phyloP scores from a whole-genome alignment of 2,113 vertebrate species.

The Limanda limanda region DNA sequence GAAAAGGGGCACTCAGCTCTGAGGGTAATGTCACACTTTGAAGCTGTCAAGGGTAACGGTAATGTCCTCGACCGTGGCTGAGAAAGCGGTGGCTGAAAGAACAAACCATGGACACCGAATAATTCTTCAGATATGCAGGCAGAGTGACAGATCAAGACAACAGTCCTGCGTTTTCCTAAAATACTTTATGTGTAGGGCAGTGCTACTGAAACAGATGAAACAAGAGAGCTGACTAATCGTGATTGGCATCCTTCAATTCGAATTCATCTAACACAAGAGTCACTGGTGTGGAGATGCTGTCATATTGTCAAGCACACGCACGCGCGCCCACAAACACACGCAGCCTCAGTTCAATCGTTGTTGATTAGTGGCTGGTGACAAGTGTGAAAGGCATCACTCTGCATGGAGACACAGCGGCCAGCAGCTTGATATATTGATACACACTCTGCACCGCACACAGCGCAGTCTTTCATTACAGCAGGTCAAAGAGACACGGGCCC shows the following conservation, averaged over 20 bases:
- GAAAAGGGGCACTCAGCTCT: slow-evolving; percentile 54
- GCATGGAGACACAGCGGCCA: slow-evolving; percentile 34
- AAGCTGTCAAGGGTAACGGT: slow-evolving; percentile 62
- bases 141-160: slow-evolving; percentile 4
- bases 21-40: slow-evolving; percentile 66
- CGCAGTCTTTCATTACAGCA: slow-evolving; percentile 29
- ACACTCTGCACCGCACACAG: neutral
- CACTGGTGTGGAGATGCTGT: neutral
- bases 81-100: slow-evolving; percentile 25
- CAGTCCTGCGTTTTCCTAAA: neutral
- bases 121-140: neutral
- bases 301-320: slow-evolving; percentile 9
- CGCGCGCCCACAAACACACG: neutral
- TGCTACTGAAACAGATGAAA: neutral
- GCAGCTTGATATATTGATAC: slow-evolving; percentile 38
- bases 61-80: slow-evolving; percentile 30
- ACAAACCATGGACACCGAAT: neutral
- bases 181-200: slow-evolving; percentile 1
- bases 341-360: slow-evolving; percentile 48
- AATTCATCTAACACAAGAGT: slow-evolving; percentile 19
- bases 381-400: slow-evolving; percentile 69
- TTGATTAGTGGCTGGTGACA: slow-evolving; percentile 69
- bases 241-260: slow-evolving; percentile 34
- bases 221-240: slow-evolving; percentile 17
- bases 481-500: slow-evolving; percentile 19